phyloP scores from a whole-genome alignment of 2,888 invertebrate genomes.

The Ceratothoa steindachneri region DNA sequence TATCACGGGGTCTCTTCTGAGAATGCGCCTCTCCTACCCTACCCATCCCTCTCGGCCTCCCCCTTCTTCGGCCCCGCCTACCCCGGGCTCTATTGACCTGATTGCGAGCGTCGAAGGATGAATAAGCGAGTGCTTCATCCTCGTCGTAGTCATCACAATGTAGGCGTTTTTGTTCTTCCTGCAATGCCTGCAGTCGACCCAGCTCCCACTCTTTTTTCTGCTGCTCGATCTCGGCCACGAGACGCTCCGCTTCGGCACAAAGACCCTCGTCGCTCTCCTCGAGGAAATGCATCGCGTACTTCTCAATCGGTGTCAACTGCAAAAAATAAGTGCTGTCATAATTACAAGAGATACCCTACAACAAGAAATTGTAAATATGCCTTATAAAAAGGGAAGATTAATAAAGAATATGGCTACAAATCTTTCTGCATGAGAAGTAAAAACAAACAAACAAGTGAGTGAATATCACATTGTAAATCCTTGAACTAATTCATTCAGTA shows the following conservation, averaged over 20 bases:
- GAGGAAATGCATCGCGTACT: conserved; percentile 88
- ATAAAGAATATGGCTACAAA: no score
- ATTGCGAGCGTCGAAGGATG: conserved; percentile 71
- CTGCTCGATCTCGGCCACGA: conserved; percentile 78
- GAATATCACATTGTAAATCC: no score
- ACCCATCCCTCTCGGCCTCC: conserved; percentile 53
- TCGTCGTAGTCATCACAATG: conserved; percentile 52
- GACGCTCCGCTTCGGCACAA: conserved; percentile 75
- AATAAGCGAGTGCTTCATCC: conserved; percentile 67
- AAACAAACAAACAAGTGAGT: no score
- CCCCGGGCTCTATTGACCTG: conserved; percentile 68
- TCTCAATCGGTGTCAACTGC: conserved; percentile 87
- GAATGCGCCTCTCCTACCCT: conserved; percentile 51
- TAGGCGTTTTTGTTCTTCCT: conserved; percentile 51
- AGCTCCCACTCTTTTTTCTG: conserved; percentile 85
- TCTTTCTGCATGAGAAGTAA: no score
- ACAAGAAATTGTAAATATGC: no score
- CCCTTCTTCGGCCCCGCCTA: not conserved
- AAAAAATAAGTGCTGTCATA: no score
- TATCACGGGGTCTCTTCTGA: conserved; percentile 5
- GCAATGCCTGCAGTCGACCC: conserved; percentile 60
- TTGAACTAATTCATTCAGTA: no score
- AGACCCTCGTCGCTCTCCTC: conserved; percentile 78
- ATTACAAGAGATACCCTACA: no score
- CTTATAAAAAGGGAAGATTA: no score